These are phyloP conservation scores for Pterois miles DNA, from an alignment of 2,797 vertebrate genomes.

Conservation along the genomic window DNA sequence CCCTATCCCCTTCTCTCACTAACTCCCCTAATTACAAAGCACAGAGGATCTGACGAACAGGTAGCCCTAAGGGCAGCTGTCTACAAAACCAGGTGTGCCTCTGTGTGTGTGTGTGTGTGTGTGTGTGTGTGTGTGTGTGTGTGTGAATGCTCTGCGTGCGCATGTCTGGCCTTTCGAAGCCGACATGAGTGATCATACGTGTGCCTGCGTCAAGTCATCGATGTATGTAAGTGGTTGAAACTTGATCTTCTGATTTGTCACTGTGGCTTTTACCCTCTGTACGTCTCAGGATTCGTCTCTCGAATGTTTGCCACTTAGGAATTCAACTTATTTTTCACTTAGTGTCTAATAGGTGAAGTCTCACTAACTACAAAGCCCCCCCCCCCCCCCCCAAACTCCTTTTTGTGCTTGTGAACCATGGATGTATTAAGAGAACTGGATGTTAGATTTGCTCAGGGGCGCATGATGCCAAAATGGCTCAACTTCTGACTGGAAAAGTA, in stretches of 20 bases:
- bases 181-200: neutral
- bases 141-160: neutral
- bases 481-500: too few species aligned
- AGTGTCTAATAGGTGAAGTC: neutral
- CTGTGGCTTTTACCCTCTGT: neutral
- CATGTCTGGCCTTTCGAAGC: neutral
- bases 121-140: slow-evolving; percentile 16
- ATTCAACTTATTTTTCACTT: neutral
- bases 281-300: neutral
- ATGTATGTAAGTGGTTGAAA: slow-evolving; percentile 1
- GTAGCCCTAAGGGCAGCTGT: slow-evolving; percentile 78
- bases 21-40: slow-evolving; percentile 81
- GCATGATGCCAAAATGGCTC: too few species aligned
- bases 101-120: slow-evolving; percentile 7
- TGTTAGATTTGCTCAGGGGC: too few species aligned
- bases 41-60: slow-evolving; percentile 80
- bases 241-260: neutral
- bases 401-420: neutral
- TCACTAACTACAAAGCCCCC: neutral
- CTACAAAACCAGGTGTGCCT: slow-evolving; percentile 83
- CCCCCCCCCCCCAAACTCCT: neutral
- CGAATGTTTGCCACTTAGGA: neutral
- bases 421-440: too few species aligned
- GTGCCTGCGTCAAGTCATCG: slow-evolving; percentile 12
- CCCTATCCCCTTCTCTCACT: slow-evolving; percentile 55